These are phyloP conservation scores for Orbicella faveolata DNA, from an alignment of 64 coral and sea anemone species.

Conservation along the genomic window DNA sequence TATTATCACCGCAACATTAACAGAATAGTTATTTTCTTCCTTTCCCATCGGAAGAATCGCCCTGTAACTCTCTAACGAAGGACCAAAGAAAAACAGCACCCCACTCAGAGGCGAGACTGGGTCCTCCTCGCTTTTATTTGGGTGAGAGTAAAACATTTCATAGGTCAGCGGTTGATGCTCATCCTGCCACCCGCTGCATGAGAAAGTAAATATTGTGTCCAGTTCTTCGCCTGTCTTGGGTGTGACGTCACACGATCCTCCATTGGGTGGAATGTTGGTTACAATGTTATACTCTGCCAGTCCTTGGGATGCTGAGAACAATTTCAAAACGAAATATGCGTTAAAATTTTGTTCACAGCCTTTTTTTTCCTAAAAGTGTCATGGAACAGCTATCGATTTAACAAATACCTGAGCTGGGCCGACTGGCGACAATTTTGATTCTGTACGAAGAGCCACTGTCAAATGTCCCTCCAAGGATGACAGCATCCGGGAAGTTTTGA, in stretches of 20 bases:
- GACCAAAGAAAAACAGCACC: conserved; percentile 39
- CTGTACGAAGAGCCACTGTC: background rate
- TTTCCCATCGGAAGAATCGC: conserved; percentile 55
- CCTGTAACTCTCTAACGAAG: conserved; percentile 15
- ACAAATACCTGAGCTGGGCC: background rate
- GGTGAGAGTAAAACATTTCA: conserved; percentile 50
- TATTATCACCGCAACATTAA: conserved; percentile 50
- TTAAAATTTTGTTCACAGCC: background rate
- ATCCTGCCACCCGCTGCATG: conserved; percentile 75
- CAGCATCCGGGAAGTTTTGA: background rate
- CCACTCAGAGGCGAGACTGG: background rate
- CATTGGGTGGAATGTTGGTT: conserved; percentile 74
- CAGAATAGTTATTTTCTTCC: conserved; percentile 21
- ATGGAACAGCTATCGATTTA: background rate
- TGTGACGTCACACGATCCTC: conserved; percentile 62
- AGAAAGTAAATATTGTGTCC: conserved; percentile 67
- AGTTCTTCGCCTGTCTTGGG: conserved; percentile 50
- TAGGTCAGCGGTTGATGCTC: conserved; percentile 77
- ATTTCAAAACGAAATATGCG: background rate
- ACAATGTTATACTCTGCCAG: conserved; percentile 57
- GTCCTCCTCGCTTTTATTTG: background rate
- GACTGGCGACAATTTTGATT: background rate
- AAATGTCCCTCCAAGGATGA: conserved; percentile 14
- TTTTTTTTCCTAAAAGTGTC: background rate
- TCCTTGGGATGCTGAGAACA: conserved; percentile 41